Evolutionary conservation across 2,888 invertebrate species (phyloP).

Genomic region (Octonoba sinensis): DNA sequence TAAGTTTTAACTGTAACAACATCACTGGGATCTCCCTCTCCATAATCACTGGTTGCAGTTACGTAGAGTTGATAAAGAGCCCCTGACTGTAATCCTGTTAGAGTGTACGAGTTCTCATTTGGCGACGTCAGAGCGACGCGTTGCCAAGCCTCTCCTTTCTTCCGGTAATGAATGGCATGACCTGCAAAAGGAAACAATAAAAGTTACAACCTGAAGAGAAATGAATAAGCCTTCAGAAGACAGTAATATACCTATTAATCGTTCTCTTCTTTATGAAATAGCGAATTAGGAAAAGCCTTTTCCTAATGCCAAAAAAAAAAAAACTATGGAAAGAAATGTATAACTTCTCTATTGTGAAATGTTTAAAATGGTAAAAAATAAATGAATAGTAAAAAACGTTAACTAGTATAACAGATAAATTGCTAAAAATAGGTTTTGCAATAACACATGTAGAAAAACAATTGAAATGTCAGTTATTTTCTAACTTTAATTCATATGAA

Average conservation of each 20-base stretch:
- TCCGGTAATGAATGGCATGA: conserved; percentile 59
- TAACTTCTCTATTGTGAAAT: too few relatives aligned
- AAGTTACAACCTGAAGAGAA: not conserved
- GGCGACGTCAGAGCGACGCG: conserved; percentile 57
- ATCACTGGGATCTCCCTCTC: conserved; percentile 64
- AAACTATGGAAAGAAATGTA: not conserved
- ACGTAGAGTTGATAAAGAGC: conserved; percentile 63
- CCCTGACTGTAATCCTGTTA: conserved; percentile 52
- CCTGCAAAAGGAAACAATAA: conserved; percentile 22
- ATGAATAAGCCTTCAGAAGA: not conserved
- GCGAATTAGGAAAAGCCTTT: too few relatives aligned
- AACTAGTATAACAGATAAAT: too few relatives aligned
- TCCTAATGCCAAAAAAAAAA: too few relatives aligned
- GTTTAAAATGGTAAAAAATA: too few relatives aligned
- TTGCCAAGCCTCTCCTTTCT: conserved; percentile 60
- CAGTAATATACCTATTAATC: too few relatives aligned
- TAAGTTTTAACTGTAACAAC: conserved; percentile 60
- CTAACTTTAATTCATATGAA: too few relatives aligned
- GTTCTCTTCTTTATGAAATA: not conserved
- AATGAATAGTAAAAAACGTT: too few relatives aligned
- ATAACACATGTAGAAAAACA: too few relatives aligned
- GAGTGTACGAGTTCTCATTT: conserved; percentile 52
- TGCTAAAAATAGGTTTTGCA: too few relatives aligned
- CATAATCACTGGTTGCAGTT: conserved; percentile 56
- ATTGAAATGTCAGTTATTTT: too few relatives aligned